Evolutionary conservation across 35 echinoderm and acorn worm genomes (phyloP).

Genomic region (Holothuria glaberrima): DNA sequence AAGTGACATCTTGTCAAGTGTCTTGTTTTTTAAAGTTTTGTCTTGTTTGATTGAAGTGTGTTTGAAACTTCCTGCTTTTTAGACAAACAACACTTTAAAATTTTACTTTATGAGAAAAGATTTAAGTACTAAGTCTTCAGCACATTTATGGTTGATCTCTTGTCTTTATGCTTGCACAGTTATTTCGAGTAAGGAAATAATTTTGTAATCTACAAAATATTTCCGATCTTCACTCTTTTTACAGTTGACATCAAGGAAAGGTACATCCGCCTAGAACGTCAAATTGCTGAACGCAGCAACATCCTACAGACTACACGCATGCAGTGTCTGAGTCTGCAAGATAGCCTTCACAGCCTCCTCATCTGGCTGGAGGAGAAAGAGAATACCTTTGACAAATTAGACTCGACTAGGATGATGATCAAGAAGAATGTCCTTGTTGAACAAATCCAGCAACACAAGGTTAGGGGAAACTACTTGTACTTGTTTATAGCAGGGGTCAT

Average conservation of each 20-base stretch:
- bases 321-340: conserved; percentile 91
- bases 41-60: no score
- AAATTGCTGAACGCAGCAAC: conserved; percentile 94
- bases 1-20: no score
- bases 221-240: background rate
- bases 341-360: conserved; percentile 91
- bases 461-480: conserved; percentile 9
- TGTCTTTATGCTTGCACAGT: background rate
- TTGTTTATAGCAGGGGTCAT: no score
- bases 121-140: no score
- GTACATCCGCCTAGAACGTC: conserved; percentile 89
- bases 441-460: conserved; percentile 96
- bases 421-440: conserved; percentile 87
- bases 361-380: conserved; percentile 98
- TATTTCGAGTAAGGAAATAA: no score
- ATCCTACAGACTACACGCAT: conserved; percentile 89
- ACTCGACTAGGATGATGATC: conserved; percentile 77
- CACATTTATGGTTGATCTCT: background rate
- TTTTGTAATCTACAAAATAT: no score
- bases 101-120: no score
- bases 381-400: conserved; percentile 94
- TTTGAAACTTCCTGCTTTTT: no score
- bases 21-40: no score
- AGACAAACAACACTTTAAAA: no score
- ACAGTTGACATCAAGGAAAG: conserved; percentile 81